A percentile compares a stretch with the other conserved stretches of the same genome.
phyloP scores from a whole-genome alignment of 2,888 invertebrate genomes.

The Melangyna quadrimaculata region DNA sequence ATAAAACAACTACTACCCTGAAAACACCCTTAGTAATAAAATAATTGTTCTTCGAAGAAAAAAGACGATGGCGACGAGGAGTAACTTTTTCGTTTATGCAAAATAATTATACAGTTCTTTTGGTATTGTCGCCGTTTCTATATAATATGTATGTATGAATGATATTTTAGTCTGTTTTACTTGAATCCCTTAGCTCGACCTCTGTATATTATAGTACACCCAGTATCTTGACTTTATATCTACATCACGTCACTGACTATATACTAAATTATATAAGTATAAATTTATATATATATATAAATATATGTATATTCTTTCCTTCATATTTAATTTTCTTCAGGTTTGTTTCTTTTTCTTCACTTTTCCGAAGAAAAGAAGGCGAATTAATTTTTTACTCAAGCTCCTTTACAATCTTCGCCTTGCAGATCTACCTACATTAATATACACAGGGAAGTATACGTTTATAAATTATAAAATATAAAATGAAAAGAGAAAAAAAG shows the following conservation, averaged over 20 bases:
- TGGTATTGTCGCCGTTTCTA: constrained; percentile 52
- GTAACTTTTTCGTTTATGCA: constrained; percentile 68
- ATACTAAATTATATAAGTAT: constrained; percentile 5
- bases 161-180: constrained; percentile 28
- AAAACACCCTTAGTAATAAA: constrained; percentile 30
- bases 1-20: constrained; percentile 4
- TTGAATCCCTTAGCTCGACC: constrained; percentile 36
- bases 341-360: constrained; percentile 43
- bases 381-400: constrained; percentile 58
- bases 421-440: not conserved
- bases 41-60: constrained; percentile 29
- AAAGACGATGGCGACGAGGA: constrained; percentile 47
- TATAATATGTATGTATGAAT: too few species aligned
- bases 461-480: constrained; percentile 59
- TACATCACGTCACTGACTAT: constrained; percentile 26
- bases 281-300: not conserved
- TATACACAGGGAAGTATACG: constrained; percentile 38
- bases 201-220: constrained; percentile 20
- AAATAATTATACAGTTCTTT: constrained; percentile 67
- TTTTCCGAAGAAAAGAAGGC: constrained; percentile 51
- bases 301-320: constrained; percentile 7
- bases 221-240: not conserved
- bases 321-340: constrained; percentile 59
- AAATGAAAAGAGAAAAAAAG: not conserved
- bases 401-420: constrained; percentile 33